Percentiles rank a stretch among this genome's conserved stretches.
Conservation (phyloP, 2,888 invertebrate genomes). For the Spisula solida region DNA sequence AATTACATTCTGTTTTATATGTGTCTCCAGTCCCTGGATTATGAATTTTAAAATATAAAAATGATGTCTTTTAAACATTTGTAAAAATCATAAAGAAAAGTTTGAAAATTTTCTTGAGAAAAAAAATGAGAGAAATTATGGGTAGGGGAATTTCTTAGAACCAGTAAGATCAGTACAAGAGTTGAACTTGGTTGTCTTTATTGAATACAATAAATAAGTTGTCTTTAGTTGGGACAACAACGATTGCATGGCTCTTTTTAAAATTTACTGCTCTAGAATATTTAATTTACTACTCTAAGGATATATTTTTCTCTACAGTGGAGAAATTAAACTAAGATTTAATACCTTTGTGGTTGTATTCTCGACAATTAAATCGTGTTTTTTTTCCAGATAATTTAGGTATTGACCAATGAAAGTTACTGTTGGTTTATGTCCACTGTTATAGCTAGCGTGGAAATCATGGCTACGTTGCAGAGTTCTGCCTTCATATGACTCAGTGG, state of each 20-base stretch:
- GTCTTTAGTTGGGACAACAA: no score
- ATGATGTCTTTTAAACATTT: no score
- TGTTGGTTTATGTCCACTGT: not conserved
- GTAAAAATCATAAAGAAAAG: not conserved
- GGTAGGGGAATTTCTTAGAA: not conserved
- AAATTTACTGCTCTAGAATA: not conserved
- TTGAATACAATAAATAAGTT: not conserved
- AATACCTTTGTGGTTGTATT: not conserved
- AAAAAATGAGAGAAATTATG: not conserved
- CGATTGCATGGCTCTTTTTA: no score
- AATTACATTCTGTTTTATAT: no score
- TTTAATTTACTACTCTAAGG: not conserved
- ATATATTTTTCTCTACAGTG: not conserved
- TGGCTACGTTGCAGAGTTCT: not conserved
- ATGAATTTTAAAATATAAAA: no score
- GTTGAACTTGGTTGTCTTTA: not conserved
- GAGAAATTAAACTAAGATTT: conserved; percentile 12
- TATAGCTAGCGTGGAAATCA: not conserved
- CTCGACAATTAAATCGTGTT: not conserved
- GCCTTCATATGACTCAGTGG: conserved; percentile 18
- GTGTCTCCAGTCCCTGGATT: no score
- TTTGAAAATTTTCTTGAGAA: not conserved
- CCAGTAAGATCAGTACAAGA: not conserved
- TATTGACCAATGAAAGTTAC: conserved; percentile 15
- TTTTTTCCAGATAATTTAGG: conserved; percentile 19